These are phyloP conservation scores for Betta splendens DNA, from an alignment of 2,797 vertebrate species.

Conservation along the genomic window DNA sequence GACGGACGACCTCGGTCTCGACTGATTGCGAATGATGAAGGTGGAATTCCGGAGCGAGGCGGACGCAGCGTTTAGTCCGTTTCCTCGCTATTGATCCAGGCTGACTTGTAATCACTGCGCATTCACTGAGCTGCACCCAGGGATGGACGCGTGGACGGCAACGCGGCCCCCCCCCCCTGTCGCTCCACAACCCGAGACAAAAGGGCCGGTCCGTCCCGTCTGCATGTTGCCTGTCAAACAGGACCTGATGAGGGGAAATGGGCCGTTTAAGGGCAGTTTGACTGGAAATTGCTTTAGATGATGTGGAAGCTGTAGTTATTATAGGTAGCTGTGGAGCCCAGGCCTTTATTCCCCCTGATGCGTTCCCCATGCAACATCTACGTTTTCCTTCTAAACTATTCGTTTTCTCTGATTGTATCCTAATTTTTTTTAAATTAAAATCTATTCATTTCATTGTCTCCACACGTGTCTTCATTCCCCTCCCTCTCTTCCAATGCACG, in stretches of 20 bases:
- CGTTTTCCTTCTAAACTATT: not conserved
- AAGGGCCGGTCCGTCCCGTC: not conserved
- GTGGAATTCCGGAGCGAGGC: not conserved
- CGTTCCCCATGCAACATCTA: not conserved
- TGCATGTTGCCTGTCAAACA: not conserved
- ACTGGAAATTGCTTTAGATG: slow-evolving; percentile 1
- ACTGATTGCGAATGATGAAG: not conserved
- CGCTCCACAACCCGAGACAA: not conserved
- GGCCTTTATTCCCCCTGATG: not conserved
- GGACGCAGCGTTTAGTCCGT: no score
- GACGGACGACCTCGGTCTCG: not conserved
- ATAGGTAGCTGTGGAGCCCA: not conserved
- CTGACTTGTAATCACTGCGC: not conserved
- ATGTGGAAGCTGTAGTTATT: not conserved
- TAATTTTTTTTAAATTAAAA: not conserved
- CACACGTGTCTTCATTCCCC: not conserved
- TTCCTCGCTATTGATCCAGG: not conserved
- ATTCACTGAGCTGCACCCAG: not conserved
- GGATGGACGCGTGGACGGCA: not conserved
- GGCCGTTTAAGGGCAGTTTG: slow-evolving; percentile 1
- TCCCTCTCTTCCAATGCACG: not conserved
- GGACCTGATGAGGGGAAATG: not conserved
- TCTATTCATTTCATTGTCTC: not conserved
- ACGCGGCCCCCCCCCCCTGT: not conserved
- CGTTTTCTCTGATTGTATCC: not conserved